Evolutionary conservation across 2,113 vertebrate genomes (phyloP).

Genomic region (Scatophagus argus): DNA sequence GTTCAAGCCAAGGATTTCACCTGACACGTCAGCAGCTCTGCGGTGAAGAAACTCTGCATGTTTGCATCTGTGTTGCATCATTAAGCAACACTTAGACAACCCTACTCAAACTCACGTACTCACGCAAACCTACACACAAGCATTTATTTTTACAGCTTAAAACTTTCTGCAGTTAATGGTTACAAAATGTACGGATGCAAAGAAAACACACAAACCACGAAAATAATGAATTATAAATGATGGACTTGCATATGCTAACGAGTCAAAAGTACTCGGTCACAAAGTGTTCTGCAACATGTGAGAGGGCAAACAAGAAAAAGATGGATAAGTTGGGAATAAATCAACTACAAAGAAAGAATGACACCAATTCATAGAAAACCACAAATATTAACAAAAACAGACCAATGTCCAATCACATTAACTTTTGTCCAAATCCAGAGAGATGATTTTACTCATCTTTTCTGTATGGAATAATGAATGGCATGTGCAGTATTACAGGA

Average conservation of each 20-base stretch:
- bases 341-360: not conserved
- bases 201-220: not conserved
- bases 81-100: constrained; percentile 13
- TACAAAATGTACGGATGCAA: constrained; percentile 10
- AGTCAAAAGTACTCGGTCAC: not conserved
- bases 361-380: not conserved
- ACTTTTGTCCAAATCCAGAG: not conserved
- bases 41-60: constrained; percentile 10
- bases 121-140: not conserved
- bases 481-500: not conserved
- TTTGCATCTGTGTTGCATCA: constrained; percentile 63
- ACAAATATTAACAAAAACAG: not conserved
- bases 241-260: not conserved
- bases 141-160: not conserved
- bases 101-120: not conserved
- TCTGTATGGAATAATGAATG: not conserved
- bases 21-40: constrained; percentile 29
- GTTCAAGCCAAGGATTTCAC: constrained; percentile 1
- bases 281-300: not conserved
- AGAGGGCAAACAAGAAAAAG: not conserved
- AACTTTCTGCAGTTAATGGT: constrained; percentile 12
- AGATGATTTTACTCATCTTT: not conserved
- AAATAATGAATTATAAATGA: constrained; percentile 4
- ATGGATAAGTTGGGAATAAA: not conserved
- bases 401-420: not conserved